These are phyloP conservation scores for Blomia tropicalis DNA, from an alignment of 2,888 invertebrate species.

Conservation along the genomic window DNA sequence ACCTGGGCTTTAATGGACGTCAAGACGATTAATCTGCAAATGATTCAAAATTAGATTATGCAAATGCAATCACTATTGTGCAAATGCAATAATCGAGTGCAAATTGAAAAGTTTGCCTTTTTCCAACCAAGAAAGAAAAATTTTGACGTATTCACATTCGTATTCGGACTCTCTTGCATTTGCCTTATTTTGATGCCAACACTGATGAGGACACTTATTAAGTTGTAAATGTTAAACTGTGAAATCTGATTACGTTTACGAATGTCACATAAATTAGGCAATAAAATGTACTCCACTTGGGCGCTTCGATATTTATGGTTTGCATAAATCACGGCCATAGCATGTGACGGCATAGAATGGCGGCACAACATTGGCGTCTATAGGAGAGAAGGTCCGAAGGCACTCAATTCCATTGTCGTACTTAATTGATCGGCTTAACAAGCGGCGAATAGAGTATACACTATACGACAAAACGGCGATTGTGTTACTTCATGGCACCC, in stretches of 20 bases:
- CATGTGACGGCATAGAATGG: neutral
- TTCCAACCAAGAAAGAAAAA: too few relatives aligned
- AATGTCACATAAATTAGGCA: constrained; percentile 15
- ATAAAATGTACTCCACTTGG: constrained; percentile 15
- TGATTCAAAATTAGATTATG: constrained; percentile 9
- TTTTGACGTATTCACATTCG: too few relatives aligned
- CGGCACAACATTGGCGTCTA: neutral
- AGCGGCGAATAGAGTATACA: too few relatives aligned
- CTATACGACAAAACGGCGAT: too few relatives aligned
- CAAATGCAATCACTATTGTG: neutral
- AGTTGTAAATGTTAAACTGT: constrained; percentile 15
- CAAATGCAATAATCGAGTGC: constrained; percentile 8
- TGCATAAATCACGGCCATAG: constrained; percentile 10
- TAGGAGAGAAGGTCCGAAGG: too few relatives aligned
- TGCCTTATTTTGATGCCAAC: neutral
- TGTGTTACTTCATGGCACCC: neutral
- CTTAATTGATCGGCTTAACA: constrained; percentile 12
- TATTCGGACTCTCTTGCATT: too few relatives aligned
- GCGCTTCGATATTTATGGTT: constrained; percentile 3
- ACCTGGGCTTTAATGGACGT: too few relatives aligned
- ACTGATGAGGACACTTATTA: neutral
- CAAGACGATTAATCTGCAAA: neutral
- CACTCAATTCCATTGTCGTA: neutral
- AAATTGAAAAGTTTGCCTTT: constrained; percentile 5
- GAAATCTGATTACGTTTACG: constrained; percentile 6